A percentile compares a stretch with the other conserved stretches of the same genome.
These are phyloP conservation scores for Heliconius cydno DNA, from an alignment of 2,888 invertebrate species.

Conservation along the genomic window DNA sequence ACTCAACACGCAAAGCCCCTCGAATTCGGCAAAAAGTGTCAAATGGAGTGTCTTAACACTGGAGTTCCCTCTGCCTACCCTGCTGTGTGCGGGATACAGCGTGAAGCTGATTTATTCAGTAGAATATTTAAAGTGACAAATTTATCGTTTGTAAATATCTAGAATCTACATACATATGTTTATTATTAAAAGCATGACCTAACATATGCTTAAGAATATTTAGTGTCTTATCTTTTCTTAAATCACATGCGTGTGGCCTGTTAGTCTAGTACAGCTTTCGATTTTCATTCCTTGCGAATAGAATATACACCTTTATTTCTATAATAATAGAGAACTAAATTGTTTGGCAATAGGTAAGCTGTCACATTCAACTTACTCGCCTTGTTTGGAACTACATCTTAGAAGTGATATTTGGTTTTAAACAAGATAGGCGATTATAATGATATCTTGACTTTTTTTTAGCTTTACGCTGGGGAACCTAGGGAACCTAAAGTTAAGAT, in stretches of 20 bases:
- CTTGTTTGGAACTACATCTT: slow-evolving; percentile 33
- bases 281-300: not conserved
- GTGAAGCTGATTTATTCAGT: too few relatives aligned
- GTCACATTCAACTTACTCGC: slow-evolving; percentile 34
- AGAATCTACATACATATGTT: slow-evolving; percentile 1
- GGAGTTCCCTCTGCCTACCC: too few relatives aligned
- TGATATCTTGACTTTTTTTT: not conserved
- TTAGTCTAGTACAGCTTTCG: slow-evolving; percentile 42
- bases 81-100: too few relatives aligned
- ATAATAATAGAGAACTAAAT: not conserved
- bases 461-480: too few relatives aligned
- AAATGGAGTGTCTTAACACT: too few relatives aligned
- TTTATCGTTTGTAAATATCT: not conserved
- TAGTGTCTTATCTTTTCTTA: slow-evolving; percentile 39
- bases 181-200: slow-evolving; percentile 13
- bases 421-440: slow-evolving; percentile 22
- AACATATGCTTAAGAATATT: not conserved
- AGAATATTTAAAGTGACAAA: not conserved
- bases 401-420: slow-evolving; percentile 28
- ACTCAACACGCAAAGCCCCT: too few relatives aligned
- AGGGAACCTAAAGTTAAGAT: too few relatives aligned
- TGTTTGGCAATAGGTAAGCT: not conserved
- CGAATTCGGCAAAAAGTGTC: too few relatives aligned
- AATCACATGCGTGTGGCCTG: slow-evolving; percentile 40
- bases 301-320: not conserved